phyloP scores from a whole-genome alignment of 2,113 vertebrate species.

The Morone saxatilis region DNA sequence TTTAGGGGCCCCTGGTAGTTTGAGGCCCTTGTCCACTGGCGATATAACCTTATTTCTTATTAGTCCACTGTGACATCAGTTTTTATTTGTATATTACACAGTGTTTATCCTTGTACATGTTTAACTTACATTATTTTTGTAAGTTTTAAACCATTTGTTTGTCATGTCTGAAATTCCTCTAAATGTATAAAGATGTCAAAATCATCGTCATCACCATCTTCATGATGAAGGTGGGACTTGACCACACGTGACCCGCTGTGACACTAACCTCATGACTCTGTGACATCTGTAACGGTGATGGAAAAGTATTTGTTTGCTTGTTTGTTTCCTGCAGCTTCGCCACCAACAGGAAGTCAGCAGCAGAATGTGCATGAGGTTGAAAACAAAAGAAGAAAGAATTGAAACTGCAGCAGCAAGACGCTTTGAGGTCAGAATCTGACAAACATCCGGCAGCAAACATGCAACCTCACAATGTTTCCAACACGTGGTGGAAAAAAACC shows the following conservation, averaged over 20 bases:
- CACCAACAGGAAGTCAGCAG: conserved; percentile 40
- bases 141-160: no score
- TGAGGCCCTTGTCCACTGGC: no score
- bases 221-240: neutral
- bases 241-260: neutral
- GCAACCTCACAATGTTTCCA: conserved; percentile 49
- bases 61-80: neutral
- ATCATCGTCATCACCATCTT: neutral
- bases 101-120: no score
- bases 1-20: no score
- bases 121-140: no score
- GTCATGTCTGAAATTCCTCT: neutral
- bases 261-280: neutral
- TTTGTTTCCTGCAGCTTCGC: conserved; percentile 31
- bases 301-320: conserved; percentile 27
- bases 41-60: no score
- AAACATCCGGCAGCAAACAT: conserved; percentile 58
- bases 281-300: neutral
- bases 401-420: conserved; percentile 2
- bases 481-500: conserved; percentile 22
- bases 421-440: conserved; percentile 41
- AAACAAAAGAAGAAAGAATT: neutral
- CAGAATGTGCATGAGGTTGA: conserved; percentile 1
- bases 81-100: neutral
- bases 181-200: neutral